phyloP scores from a whole-genome alignment of 1,140 invertebrate genomes.

The Neelides sp. region DNA sequence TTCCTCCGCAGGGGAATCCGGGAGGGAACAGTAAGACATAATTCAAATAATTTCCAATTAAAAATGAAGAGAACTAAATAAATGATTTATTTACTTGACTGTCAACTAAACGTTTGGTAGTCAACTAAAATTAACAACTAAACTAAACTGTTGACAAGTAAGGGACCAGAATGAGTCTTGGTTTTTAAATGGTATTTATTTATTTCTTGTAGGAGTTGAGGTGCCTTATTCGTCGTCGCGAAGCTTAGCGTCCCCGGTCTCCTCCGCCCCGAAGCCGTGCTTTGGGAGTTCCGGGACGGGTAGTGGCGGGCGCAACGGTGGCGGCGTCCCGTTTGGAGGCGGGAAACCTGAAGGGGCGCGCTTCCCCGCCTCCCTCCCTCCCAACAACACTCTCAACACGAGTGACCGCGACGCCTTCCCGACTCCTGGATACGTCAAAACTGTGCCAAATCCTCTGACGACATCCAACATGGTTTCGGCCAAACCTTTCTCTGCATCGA shows the following conservation, averaged over 20 bases:
- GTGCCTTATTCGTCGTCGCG: conserved; percentile 22
- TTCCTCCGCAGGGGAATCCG: not conserved
- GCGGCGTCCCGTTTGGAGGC: too few relatives aligned
- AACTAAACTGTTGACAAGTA: too few relatives aligned
- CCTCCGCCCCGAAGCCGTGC: conserved; percentile 16
- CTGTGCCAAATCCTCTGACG: conserved; percentile 26
- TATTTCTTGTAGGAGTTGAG: conserved; percentile 26
- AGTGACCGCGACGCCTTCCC: conserved; percentile 29
- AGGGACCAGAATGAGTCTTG: too few relatives aligned
- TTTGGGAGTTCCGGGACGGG: not conserved
- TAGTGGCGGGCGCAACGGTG: conserved; percentile 6
- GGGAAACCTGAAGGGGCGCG: too few relatives aligned
- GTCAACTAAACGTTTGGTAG: too few relatives aligned
- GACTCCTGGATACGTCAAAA: conserved; percentile 21
- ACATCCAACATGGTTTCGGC: too few relatives aligned
- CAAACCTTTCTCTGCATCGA: conserved; percentile 23
- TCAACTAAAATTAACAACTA: too few relatives aligned
- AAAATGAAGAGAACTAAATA: too few relatives aligned
- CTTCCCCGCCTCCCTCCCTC: not conserved
- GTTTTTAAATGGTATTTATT: too few relatives aligned
- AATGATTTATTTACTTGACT: too few relatives aligned
- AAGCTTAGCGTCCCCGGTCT: conserved; percentile 19
- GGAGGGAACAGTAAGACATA: too few relatives aligned
- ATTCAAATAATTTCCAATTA: too few relatives aligned
- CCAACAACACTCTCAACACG: conserved; percentile 13